Conservation (phyloP, 1,140 invertebrate genomes). For the Homarus americanus region DNA sequence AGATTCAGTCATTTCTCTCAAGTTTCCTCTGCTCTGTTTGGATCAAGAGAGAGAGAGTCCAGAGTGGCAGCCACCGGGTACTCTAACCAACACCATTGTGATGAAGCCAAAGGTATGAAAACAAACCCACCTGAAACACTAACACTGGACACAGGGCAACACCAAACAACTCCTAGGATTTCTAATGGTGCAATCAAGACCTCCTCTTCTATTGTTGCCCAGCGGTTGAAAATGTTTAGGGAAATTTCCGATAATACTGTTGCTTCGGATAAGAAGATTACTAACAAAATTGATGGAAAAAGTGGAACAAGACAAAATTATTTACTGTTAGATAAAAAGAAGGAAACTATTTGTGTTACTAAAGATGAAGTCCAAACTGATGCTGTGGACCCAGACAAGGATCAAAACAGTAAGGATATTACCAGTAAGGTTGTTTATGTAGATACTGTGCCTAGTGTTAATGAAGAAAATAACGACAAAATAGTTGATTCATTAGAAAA, state of each 20-base stretch:
- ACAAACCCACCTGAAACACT: conserved; percentile 44
- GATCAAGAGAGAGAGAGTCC: background rate
- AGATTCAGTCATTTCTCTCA: conserved; percentile 33
- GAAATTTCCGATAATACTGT: conserved; percentile 38
- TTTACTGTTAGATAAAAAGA: background rate
- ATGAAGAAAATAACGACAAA: background rate
- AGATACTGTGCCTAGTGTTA: background rate
- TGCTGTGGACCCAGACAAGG: background rate
- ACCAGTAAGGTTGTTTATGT: background rate
- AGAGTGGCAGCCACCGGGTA: background rate
- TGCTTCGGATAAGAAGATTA: background rate
- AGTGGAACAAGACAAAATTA: background rate
- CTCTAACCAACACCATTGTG: conserved; percentile 18
- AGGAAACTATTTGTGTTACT: background rate
- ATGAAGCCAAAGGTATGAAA: conserved; percentile 41
- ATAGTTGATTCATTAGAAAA: background rate
- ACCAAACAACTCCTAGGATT: background rate
- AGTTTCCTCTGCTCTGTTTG: conserved; percentile 65
- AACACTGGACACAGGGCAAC: conserved; percentile 61
- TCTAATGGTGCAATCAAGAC: background rate
- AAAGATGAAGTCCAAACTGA: background rate
- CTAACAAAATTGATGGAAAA: background rate
- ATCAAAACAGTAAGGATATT: background rate
- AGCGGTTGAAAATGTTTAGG: conserved; percentile 49
- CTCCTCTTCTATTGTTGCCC: conserved; percentile 53